Evolutionary conservation across 2,797 vertebrate genomes (phyloP).

Genomic region (Hippoglossus hippoglossus): DNA sequence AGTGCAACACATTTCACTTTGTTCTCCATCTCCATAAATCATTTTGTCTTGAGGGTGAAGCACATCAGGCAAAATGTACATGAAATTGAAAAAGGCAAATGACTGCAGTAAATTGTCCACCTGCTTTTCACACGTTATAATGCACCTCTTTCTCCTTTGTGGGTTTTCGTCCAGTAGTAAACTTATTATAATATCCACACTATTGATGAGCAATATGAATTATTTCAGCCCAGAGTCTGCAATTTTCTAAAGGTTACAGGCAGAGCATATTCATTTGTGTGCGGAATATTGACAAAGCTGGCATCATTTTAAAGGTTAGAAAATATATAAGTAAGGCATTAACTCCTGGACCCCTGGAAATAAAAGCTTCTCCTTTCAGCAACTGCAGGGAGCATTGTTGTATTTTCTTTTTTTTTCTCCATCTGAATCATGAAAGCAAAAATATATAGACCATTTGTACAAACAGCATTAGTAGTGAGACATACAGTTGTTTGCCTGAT

Average conservation of each 20-base stretch:
- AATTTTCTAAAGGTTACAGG: slow-evolving; percentile 75
- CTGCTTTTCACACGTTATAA: neutral
- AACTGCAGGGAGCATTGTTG: slow-evolving; percentile 35
- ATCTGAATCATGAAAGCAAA: slow-evolving; percentile 38
- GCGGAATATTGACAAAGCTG: slow-evolving; percentile 58
- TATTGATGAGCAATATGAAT: slow-evolving; percentile 57
- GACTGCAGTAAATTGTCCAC: slow-evolving; percentile 1
- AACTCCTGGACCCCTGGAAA: slow-evolving; percentile 66
- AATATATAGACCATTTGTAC: neutral
- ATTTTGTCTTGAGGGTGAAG: neutral
- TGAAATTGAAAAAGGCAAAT: slow-evolving; percentile 23
- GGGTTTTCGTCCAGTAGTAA: slow-evolving; percentile 28
- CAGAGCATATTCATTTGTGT: slow-evolving; percentile 64
- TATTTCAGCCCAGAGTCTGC: slow-evolving; percentile 60
- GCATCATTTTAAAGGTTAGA: slow-evolving; percentile 76
- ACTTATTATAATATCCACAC: slow-evolving; percentile 44
- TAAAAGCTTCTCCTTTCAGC: slow-evolving; percentile 60
- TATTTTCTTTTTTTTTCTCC: slow-evolving; percentile 18
- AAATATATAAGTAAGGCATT: slow-evolving; percentile 76
- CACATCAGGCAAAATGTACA: neutral
- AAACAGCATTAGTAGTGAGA: neutral
- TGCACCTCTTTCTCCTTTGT: slow-evolving; percentile 4
- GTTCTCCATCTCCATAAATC: neutral
- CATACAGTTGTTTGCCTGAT: neutral
- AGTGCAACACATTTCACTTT: neutral